These are phyloP conservation scores for Antheraea pernyi DNA, from an alignment of 1,140 invertebrate genomes.

Conservation along the genomic window DNA sequence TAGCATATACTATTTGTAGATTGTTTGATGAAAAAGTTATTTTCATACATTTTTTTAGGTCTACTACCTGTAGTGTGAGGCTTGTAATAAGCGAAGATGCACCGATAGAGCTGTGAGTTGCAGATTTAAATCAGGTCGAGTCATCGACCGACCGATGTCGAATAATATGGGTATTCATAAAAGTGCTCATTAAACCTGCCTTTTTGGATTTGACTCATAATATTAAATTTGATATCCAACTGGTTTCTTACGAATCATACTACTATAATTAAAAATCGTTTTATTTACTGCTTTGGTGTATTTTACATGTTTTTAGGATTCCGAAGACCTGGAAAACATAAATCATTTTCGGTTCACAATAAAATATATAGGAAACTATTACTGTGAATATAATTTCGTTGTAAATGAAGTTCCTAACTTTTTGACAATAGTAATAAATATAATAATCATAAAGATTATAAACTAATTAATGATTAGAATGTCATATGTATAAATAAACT, in stretches of 20 bases:
- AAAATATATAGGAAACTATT: background rate
- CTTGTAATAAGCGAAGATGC: background rate
- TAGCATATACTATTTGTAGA: constrained; percentile 38
- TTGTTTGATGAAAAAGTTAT: constrained; percentile 1
- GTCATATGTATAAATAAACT: too few species aligned
- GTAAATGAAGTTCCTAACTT: too few species aligned
- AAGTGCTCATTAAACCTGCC: constrained; percentile 55
- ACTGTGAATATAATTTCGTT: too few species aligned
- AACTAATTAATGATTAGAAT: too few species aligned
- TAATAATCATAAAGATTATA: too few species aligned
- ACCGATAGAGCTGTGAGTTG: constrained; percentile 16
- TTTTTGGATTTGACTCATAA: constrained; percentile 48
- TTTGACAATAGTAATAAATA: too few species aligned
- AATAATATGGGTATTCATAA: constrained; percentile 61
- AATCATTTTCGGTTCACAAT: background rate
- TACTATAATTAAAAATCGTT: constrained; percentile 39
- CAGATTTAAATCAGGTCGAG: constrained; percentile 18
- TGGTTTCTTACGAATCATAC: constrained; percentile 37
- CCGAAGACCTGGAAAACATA: background rate
- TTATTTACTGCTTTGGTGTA: background rate
- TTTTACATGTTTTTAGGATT: constrained; percentile 7
- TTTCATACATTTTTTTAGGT: constrained; percentile 30
- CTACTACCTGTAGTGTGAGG: background rate
- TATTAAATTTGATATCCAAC: constrained; percentile 39
- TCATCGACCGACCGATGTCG: constrained; percentile 45